Evolutionary conservation across 1,140 invertebrate species (phyloP).

Genomic region (Cephus cinctus): DNA sequence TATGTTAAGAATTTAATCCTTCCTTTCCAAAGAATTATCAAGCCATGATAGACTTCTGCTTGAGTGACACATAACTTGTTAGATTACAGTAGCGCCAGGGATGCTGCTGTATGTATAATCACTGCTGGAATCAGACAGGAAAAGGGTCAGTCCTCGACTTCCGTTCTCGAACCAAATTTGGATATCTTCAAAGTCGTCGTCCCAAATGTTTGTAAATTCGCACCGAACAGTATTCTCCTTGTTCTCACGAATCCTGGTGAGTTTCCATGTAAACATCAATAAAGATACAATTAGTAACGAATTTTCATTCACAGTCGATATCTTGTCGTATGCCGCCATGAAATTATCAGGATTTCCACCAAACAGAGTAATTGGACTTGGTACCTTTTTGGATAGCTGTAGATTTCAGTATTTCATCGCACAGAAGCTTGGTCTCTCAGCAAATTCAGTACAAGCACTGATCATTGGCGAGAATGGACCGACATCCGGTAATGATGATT

Average conservation of each 20-base stretch:
- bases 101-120: slow-evolving; percentile 61
- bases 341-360: slow-evolving; percentile 64
- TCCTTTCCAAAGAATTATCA: too few species aligned
- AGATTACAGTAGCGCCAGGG: slow-evolving; percentile 59
- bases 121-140: slow-evolving; percentile 60
- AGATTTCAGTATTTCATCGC: slow-evolving; percentile 61
- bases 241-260: slow-evolving; percentile 63
- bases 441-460: slow-evolving; percentile 59
- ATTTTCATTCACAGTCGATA: slow-evolving; percentile 56
- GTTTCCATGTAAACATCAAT: not conserved
- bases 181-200: slow-evolving; percentile 61
- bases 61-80: too few species aligned
- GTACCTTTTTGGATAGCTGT: slow-evolving; percentile 64
- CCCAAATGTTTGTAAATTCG: slow-evolving; percentile 59
- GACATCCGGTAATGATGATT: slow-evolving; percentile 52
- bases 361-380: slow-evolving; percentile 62
- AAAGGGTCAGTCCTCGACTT: slow-evolving; percentile 53
- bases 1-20: too few species aligned
- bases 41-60: too few species aligned
- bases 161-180: slow-evolving; percentile 59
- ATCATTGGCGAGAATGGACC: slow-evolving; percentile 64
- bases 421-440: slow-evolving; percentile 58
- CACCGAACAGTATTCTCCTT: slow-evolving; percentile 60
- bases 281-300: slow-evolving; percentile 2
- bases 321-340: slow-evolving; percentile 65